These are phyloP conservation scores for Amphimallon solstitiale DNA, from an alignment of 2,888 invertebrate genomes.

Conservation along the genomic window DNA sequence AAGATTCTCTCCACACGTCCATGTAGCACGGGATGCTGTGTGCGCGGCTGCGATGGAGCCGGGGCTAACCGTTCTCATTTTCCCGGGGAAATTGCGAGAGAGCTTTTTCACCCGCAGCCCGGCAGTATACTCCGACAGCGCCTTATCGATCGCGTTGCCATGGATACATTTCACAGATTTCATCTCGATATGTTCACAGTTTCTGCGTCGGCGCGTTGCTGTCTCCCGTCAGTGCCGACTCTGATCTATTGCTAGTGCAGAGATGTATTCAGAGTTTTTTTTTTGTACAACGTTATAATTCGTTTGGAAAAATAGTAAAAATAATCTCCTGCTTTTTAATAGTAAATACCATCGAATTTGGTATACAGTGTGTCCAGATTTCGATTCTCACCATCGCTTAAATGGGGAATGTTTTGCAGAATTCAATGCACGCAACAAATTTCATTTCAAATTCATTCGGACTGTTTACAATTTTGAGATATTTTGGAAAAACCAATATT, in stretches of 20 bases:
- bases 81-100: slow-evolving; percentile 41
- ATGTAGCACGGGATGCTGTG: slow-evolving; percentile 21
- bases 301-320: too few species aligned
- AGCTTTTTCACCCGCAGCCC: slow-evolving; percentile 37
- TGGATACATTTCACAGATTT: slow-evolving; percentile 40
- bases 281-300: too few species aligned
- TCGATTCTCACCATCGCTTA: too few species aligned
- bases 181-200: slow-evolving; percentile 36
- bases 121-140: too few species aligned
- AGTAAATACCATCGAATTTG: too few species aligned
- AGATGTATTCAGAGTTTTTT: slow-evolving; percentile 8
- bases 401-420: too few species aligned
- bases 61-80: slow-evolving; percentile 17
- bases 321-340: too few species aligned
- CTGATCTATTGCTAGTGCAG: slow-evolving; percentile 28
- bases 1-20: slow-evolving; percentile 4
- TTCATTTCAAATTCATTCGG: too few species aligned
- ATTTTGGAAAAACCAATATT: too few species aligned
- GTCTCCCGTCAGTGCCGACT: slow-evolving; percentile 9
- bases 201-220: slow-evolving; percentile 34
- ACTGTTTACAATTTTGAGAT: too few species aligned
- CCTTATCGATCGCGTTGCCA: slow-evolving; percentile 41
- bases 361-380: too few species aligned
- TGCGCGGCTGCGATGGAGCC: slow-evolving; percentile 24
- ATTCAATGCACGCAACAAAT: too few species aligned